A percentile compares a stretch with the other conserved stretches of the same genome.
phyloP scores from a whole-genome alignment of 2,888 invertebrate species.

The Andrena chrysosceles region DNA sequence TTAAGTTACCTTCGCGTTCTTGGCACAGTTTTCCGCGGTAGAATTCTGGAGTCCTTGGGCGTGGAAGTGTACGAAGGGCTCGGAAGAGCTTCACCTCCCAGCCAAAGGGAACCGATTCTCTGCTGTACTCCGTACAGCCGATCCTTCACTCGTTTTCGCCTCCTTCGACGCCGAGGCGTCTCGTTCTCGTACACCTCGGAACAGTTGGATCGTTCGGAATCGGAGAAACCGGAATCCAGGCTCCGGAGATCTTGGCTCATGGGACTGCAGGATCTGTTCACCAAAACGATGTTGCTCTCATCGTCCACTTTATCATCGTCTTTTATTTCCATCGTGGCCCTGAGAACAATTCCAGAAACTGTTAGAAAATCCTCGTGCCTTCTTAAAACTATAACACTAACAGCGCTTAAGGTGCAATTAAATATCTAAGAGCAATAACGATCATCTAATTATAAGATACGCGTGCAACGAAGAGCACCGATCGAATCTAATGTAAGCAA shows the following conservation, averaged over 20 bases:
- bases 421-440: not conserved
- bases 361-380: not conserved
- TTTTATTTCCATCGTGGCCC: conserved; percentile 41
- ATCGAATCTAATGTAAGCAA: not conserved
- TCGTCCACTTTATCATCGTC: conserved; percentile 38
- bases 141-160: conserved; percentile 49
- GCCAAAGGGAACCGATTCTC: conserved; percentile 32
- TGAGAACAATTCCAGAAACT: not conserved
- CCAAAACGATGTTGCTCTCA: not conserved
- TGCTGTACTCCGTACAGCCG: conserved; percentile 18
- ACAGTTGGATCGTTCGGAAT: conserved; percentile 89
- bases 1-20: conserved; percentile 49
- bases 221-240: conserved; percentile 93
- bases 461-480: not conserved
- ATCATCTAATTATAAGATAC: not conserved
- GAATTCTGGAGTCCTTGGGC: conserved; percentile 71
- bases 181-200: conserved; percentile 68
- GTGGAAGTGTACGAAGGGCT: conserved; percentile 79
- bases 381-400: not conserved
- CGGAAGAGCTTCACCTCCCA: conserved; percentile 64
- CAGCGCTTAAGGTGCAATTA: no score
- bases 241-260: conserved; percentile 86
- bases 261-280: conserved; percentile 70
- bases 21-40: conserved; percentile 19
- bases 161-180: conserved; percentile 53